Evolutionary conservation across 2,888 invertebrate species (phyloP), one percentile per base, ranked within the genome.

Genomic region (Sycophila texana): DNA sequence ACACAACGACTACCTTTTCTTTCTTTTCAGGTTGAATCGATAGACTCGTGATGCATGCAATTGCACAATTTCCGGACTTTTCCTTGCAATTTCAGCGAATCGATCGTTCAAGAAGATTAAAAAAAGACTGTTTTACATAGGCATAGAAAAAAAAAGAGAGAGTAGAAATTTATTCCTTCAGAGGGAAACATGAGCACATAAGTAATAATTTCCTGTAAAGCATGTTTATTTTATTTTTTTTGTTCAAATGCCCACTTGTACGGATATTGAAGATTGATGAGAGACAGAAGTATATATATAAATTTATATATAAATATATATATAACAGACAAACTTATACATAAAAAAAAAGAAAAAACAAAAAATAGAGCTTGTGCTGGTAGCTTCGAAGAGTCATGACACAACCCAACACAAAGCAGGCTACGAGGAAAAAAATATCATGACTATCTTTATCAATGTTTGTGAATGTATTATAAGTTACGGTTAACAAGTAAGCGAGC

Each of bases 371-470:
- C 81, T 81, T 81, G 79, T 77, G 79, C 76, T 76, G 76, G 86
- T 89, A 89, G 89, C 89, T 90, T 90, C 85, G 85, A 86, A 75
- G 84, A 86, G 88, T 88, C 89, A 89, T 88, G 88, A 87, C 83
- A 85, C 81, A 86, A 83, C 83, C 83, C 18, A 39, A 63, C 51
- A 74, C 66, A 73, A 63, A 80, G 71, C 77, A 77, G 72, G 74
- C 68, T 80, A 68, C 71, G 72, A 79, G 68, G 57, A 81, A 83
- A 86, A 61, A 87, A 86, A 86, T 87, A 86, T 89, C 89, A 88
- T 89, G 89, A 88, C 89, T 89, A 87, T 86, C 88, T 88, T 86
- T 89, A 90, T 90, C 88, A 88, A 89, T 90, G 89, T 90, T 89
- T 89, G 88, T 89, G 90, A 89, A 87, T 89, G 89, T 89, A 89